Percentiles rank a stretch among this genome's conserved stretches.
phyloP scores from a whole-genome alignment of 2,888 invertebrate genomes.

The Pharmacophagus antenor region DNA sequence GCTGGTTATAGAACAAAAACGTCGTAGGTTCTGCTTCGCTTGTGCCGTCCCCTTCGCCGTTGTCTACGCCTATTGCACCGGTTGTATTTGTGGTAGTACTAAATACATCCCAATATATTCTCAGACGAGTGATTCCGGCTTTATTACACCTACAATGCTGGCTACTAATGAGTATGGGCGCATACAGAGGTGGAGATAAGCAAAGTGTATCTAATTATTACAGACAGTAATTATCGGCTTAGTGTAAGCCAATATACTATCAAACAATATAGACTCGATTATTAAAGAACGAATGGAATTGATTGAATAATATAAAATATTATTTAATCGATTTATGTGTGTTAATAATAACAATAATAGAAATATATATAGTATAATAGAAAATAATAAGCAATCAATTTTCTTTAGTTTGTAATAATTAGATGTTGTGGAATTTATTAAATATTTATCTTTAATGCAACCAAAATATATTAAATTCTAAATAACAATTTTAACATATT shows the following conservation, averaged over 20 bases:
- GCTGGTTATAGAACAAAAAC: constrained; percentile 75
- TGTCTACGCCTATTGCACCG: constrained; percentile 61
- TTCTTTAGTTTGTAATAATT: too few species aligned
- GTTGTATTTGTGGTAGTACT: constrained; percentile 25
- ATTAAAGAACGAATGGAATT: background rate
- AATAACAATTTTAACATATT: too few species aligned
- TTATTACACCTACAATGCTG: constrained; percentile 2
- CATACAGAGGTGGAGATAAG: background rate
- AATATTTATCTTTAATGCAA: too few species aligned
- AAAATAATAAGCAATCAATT: too few species aligned
- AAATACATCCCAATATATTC: constrained; percentile 1
- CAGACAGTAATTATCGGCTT: background rate
- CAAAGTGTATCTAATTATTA: constrained; percentile 6
- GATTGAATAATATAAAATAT: background rate
- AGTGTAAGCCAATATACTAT: constrained; percentile 1
- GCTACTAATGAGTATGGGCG: background rate
- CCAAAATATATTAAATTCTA: too few species aligned
- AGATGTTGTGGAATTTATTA: too few species aligned
- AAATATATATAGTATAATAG: too few species aligned
- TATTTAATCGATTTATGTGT: background rate
- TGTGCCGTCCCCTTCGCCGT: constrained; percentile 53
- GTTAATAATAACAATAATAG: background rate
- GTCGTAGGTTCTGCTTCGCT: constrained; percentile 70
- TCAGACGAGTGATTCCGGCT: constrained; percentile 5
- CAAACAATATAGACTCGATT: background rate